Percentiles rank a stretch among this genome's conserved stretches.
Evolutionary conservation across 2,888 invertebrate species (phyloP).

Genomic region (Drosophila affinis): DNA sequence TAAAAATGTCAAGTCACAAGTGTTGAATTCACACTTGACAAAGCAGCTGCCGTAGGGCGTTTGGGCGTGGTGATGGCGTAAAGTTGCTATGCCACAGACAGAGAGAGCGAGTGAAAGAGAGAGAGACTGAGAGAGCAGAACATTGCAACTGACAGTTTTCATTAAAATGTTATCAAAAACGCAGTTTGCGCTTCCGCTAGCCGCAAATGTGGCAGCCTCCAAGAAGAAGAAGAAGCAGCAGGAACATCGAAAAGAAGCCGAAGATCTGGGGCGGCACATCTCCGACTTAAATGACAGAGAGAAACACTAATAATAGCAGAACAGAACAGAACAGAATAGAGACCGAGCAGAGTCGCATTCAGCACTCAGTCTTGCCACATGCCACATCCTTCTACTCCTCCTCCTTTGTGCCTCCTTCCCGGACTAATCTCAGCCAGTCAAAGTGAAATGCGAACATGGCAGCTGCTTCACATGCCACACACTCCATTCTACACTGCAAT

Average conservation of each 20-base stretch:
- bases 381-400: slow-evolving; percentile 5
- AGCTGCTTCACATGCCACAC: slow-evolving; percentile 23
- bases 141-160: slow-evolving; percentile 80
- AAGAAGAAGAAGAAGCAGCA: neutral
- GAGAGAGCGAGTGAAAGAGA: neutral
- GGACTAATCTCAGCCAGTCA: slow-evolving; percentile 59
- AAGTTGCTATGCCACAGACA: slow-evolving; percentile 24
- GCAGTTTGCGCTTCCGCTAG: slow-evolving; percentile 60
- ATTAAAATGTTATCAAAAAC: slow-evolving; percentile 81
- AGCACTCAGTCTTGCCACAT: slow-evolving; percentile 27
- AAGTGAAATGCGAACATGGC: slow-evolving; percentile 38
- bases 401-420: slow-evolving; percentile 8
- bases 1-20: slow-evolving; percentile 78
- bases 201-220: slow-evolving; percentile 61
- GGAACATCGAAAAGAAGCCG: neutral
- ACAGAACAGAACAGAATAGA: neutral
- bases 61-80: slow-evolving; percentile 40
- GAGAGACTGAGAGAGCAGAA: slow-evolving; percentile 5
- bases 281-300: slow-evolving; percentile 59
- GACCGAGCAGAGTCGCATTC: slow-evolving; percentile 21
- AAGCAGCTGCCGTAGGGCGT: slow-evolving; percentile 53
- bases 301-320: slow-evolving; percentile 61
- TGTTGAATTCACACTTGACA: slow-evolving; percentile 79
- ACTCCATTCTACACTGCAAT: neutral
- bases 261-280: slow-evolving; percentile 24